Percentiles rank a stretch among this genome's conserved stretches.
Conservation (phyloP, 2,888 invertebrate genomes). For the Hirudinaria manillensis region DNA sequence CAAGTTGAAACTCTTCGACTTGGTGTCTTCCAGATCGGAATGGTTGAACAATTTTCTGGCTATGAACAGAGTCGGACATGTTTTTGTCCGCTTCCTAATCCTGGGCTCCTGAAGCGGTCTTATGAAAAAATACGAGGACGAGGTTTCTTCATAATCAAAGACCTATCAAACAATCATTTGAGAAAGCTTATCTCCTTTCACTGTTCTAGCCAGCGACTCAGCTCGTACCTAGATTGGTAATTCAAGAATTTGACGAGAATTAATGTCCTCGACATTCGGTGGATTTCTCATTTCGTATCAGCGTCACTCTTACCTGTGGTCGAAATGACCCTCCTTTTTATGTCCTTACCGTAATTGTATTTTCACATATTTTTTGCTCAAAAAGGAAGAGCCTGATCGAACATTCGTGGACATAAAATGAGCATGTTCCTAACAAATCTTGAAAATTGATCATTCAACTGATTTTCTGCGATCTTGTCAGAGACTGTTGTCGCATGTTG, state of each 20-base stretch:
- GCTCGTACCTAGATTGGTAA: background rate
- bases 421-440: no score
- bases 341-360: no score
- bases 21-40: no score
- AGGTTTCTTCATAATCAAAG: no score
- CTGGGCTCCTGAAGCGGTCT: no score
- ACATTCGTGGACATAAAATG: background rate
- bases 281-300: background rate
- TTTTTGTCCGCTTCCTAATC: no score
- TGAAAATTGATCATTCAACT: no score
- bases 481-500: background rate
- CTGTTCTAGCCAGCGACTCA: background rate
- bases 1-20: no score
- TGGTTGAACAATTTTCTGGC: no score
- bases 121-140: no score
- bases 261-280: background rate
- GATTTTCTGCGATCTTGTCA: no score
- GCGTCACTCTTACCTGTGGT: constrained; percentile 7
- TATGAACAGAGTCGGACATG: no score
- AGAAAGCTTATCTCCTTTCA: background rate
- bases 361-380: background rate
- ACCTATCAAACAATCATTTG: background rate
- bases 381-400: background rate
- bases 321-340: constrained; percentile 16
- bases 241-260: background rate